Base-by-base conservation (phyloP, 2,113 vertebrate species). In the Calyptommatus sinebrachiatus region DNA sequence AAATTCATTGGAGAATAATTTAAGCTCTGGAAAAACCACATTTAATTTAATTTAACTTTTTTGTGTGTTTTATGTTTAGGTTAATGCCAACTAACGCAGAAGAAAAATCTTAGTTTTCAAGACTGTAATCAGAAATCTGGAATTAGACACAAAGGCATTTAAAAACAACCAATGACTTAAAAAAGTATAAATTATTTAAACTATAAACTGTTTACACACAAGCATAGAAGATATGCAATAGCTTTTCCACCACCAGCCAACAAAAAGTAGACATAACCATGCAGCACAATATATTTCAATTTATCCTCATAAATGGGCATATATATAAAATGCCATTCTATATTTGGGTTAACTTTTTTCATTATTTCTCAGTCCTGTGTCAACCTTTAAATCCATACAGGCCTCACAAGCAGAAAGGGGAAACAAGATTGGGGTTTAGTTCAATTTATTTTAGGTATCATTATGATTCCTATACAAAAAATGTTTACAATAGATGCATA, bases 161-260 rank as follows among this genome's bases (percentile, higher is more conserved):
- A 71, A 82, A 78, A 31, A 7, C 35, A 50, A 77, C 71, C 80
- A 87, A 35, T 60, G 68, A 84, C 73, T 80, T 50, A 41, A 86
- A 84, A 88, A 86, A n/a, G 57, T 26, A 83, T 26, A 83, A 26
- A 69, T 77, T 84, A 76, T 41, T 81, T 91, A 86, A 89, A 82
- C 68, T 65, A 88, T 84, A 85, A 86, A 50, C 62, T 16, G 1
- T 83, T 86, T 72, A 50, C 74, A 89, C n/a, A 86, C 48, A 18
- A 81, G 78, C 29, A 79, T 87, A 84, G 45, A 81, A 87, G 28
- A 86, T 35, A 76, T 57, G 78, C 4, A 57, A 57, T 77, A 86
- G 85, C 76, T 87, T 41, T 89, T 76, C 92, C 85, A 87, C 88
- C 88, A 93, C 90, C 92, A 88, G 88, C 81, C 71, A 89, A 80